Evolutionary conservation across 2,888 invertebrate species (phyloP), one percentile per base, ranked within the genome.

Genomic region (Troides oblongomaculatus): DNA sequence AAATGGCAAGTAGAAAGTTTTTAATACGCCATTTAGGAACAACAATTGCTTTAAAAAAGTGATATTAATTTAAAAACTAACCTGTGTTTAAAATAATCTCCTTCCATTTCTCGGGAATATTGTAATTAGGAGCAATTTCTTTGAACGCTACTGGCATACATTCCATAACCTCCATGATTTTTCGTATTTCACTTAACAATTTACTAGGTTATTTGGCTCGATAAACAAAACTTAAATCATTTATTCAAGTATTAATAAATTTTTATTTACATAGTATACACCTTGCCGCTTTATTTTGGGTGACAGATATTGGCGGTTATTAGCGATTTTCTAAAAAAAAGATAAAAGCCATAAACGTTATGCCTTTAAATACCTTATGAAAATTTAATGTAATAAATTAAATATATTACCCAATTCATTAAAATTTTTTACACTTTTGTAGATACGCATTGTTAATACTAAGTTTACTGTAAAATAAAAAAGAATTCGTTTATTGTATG

Each of bases 11-110:
- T 14, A 2, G 46, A 14, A 46, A 46, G 14, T 12, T 46, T 12
- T 5, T 5, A 53, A n/a, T n/a, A 4, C 10, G 8, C 53, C 18
- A 18, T n/a, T 18, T n/a, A 14, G 6, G 18, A 53, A 1, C 6
- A 53, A n/a, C 53, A 6, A n/a, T 53, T 18, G 18, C 6, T n/a
- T n/a, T n/a, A 18, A 53, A 53, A 53, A 53, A 0, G n/a, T 53
- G n/a, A 53, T 53, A 53, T 53, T n/a, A n/a, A 17, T 50, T 53
- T 53, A n/a, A 59, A 21, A 63, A 30, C 61, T 59, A 72, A 67
- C 97, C 97, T 77, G 97, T 97, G 84, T 97, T 97, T 73, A 97
- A 87, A 43, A 94, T 93, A 63, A 97, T 94, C 93, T 97, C 97
- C 81, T 95, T 95, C 97, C 97, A 97, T 88, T 96, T 95, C 76